Evolutionary conservation across 2,113 vertebrate species (phyloP).

Genomic region (Cottus gobio): DNA sequence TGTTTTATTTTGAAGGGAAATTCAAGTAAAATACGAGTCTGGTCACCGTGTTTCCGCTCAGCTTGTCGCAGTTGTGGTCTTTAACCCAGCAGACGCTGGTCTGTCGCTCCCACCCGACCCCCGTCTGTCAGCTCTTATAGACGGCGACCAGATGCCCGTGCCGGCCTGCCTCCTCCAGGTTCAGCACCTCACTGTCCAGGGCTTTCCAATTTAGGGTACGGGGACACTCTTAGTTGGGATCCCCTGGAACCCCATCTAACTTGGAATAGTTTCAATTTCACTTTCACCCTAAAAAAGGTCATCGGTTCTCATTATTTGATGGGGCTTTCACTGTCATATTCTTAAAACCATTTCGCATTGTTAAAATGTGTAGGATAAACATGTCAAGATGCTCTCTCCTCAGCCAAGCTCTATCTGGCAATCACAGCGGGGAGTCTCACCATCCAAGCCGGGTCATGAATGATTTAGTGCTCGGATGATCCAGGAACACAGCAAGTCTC

Average conservation of each 20-base stretch:
- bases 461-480: conserved; percentile 54
- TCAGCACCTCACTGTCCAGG: not conserved
- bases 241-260: not conserved
- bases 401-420: not conserved
- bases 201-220: not conserved
- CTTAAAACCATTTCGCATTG: not conserved
- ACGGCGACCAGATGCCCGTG: conserved; percentile 10
- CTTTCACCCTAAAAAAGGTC: not conserved
- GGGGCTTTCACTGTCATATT: not conserved
- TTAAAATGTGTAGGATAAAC: not conserved
- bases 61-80: conserved; percentile 4
- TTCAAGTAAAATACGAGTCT: rapidly evolving
- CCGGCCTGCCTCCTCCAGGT: conserved; percentile 7
- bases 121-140: conserved; percentile 26
- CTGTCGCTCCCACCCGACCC: conserved; percentile 31
- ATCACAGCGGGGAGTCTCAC: conserved; percentile 41
- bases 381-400: not conserved
- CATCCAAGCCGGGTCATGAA: conserved; percentile 50
- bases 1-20: conserved; percentile 41
- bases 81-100: conserved; percentile 27
- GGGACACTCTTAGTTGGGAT: not conserved
- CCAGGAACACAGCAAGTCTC: conserved; percentile 36
- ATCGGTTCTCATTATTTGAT: not conserved
- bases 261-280: not conserved
- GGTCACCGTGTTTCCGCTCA: not conserved